A percentile compares a stretch with the other conserved stretches of the same genome.
phyloP scores from a whole-genome alignment of 2,113 vertebrate species.

The Larimichthys polyactis region DNA sequence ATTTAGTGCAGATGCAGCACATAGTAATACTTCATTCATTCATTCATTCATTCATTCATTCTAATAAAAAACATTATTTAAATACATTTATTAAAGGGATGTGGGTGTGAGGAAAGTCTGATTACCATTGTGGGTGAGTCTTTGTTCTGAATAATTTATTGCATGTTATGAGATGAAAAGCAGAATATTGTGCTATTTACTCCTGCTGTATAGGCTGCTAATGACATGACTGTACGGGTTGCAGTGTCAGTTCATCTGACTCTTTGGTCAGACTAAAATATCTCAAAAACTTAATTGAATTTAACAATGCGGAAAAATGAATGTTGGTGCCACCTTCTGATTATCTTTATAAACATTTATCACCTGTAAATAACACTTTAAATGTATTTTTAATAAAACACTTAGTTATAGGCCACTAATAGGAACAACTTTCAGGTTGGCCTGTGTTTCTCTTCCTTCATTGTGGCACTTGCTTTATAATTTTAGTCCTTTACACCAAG shows the following conservation, averaged over 20 bases:
- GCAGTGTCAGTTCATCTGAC: accelerated
- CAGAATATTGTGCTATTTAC: not conserved
- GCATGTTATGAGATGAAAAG: not conserved
- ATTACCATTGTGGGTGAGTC: not conserved
- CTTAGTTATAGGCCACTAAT: too few relatives aligned
- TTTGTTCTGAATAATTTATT: not conserved
- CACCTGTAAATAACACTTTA: not conserved
- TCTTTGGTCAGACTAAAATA: not conserved
- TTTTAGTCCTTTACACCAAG: not conserved
- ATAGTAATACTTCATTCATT: not conserved
- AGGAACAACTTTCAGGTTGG: not conserved
- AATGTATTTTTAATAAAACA: not conserved
- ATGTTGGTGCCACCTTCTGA: not conserved
- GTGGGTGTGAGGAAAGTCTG: not conserved
- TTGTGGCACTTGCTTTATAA: too few relatives aligned
- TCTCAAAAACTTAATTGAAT: not conserved
- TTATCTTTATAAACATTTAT: not conserved
- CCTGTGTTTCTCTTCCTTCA: not conserved
- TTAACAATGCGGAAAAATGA: not conserved
- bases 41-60: not conserved
- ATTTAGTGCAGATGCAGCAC: not conserved
- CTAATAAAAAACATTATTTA: not conserved
- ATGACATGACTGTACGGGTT: not conserved
- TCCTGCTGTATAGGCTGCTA: too few relatives aligned
- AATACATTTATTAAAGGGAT: not conserved